Conservation (phyloP, 1,140 invertebrate species). For the Dinothrombium tinctorium region DNA sequence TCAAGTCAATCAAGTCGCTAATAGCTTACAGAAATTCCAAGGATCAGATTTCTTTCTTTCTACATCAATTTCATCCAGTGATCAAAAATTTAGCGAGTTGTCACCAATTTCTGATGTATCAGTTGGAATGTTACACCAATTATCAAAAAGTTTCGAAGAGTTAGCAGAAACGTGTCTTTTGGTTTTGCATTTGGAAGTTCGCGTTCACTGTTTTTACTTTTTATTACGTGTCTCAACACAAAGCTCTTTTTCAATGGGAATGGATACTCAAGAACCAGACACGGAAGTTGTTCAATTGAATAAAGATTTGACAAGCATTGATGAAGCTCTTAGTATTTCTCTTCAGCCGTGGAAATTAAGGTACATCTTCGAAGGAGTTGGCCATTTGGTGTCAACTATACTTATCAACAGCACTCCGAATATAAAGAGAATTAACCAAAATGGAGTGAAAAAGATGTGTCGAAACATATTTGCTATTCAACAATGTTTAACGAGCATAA, state of each 20-base stretch:
- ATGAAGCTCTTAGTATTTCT: slow-evolving; percentile 46
- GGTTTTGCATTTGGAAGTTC: slow-evolving; percentile 67
- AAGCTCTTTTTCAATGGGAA: slow-evolving; percentile 18
- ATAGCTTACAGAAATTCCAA: slow-evolving; percentile 16
- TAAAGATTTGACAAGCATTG: slow-evolving; percentile 46
- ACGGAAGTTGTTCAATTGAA: slow-evolving; percentile 53
- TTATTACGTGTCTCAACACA: slow-evolving; percentile 37
- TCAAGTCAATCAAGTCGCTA: slow-evolving; percentile 20
- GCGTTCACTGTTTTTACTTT: slow-evolving; percentile 85
- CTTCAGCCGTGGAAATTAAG: slow-evolving; percentile 52
- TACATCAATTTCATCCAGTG: too few species aligned
- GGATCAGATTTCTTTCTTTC: too few species aligned
- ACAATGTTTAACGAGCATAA: slow-evolving; percentile 60
- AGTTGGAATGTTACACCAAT: slow-evolving; percentile 21
- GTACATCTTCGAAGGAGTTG: slow-evolving; percentile 85
- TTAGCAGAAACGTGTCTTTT: slow-evolving; percentile 69
- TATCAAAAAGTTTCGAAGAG: slow-evolving; percentile 59
- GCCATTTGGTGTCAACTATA: slow-evolving; percentile 58
- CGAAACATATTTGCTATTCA: slow-evolving; percentile 62
- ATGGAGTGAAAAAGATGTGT: slow-evolving; percentile 54
- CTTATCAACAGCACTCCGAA: slow-evolving; percentile 55
- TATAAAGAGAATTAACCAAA: slow-evolving; percentile 51
- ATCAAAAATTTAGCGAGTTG: neutral
- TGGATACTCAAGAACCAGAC: slow-evolving; percentile 44
- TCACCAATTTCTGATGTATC: slow-evolving; percentile 3